These are phyloP conservation scores for Pavo muticus DNA, from an alignment of 2,113 vertebrate species.

Conservation along the genomic window DNA sequence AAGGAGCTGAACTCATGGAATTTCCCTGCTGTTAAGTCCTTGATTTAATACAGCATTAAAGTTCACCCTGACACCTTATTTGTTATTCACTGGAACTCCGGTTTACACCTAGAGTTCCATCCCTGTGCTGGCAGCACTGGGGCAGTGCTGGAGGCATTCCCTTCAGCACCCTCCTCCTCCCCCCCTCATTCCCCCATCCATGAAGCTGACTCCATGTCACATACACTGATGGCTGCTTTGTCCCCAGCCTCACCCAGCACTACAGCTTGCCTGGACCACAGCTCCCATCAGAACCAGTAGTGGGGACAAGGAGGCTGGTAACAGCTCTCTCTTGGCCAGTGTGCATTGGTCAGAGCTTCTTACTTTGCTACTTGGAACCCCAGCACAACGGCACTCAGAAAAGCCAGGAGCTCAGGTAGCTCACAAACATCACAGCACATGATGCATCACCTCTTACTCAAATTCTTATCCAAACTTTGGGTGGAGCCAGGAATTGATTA, in stretches of 20 bases:
- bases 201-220: background rate
- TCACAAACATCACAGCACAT: background rate
- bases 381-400: background rate
- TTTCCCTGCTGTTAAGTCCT: background rate
- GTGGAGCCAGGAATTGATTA: too few relatives aligned
- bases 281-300: background rate
- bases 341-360: background rate
- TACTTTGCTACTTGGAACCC: background rate
- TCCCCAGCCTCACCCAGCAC: background rate
- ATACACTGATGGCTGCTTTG: background rate
- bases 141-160: background rate
- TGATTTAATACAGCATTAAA: background rate
- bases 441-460: background rate
- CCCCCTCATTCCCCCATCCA: background rate
- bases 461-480: too few relatives aligned
- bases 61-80: background rate
- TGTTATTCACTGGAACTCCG: background rate
- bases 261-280: background rate
- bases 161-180: background rate
- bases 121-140: accelerated
- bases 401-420: background rate
- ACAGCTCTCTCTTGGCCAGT: background rate
- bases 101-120: background rate
- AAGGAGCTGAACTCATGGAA: background rate
- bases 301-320: background rate